phyloP scores from a whole-genome alignment of 2,113 vertebrate genomes.

The Lontra canadensis region DNA sequence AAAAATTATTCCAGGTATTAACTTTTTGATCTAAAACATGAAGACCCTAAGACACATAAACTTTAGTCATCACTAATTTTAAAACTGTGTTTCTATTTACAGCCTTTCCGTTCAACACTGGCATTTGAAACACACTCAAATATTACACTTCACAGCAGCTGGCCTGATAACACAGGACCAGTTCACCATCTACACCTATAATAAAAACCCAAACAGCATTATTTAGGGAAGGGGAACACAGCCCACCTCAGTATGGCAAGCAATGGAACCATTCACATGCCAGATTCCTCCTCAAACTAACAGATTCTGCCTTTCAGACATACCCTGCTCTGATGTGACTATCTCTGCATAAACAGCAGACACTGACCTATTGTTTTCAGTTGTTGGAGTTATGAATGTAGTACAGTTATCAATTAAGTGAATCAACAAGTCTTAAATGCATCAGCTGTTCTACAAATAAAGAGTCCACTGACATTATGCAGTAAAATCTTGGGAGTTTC shows the following conservation, averaged over 20 bases:
- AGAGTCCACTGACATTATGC: background rate
- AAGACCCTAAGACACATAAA: conserved; percentile 46
- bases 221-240: conserved; percentile 18
- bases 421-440: conserved; percentile 53
- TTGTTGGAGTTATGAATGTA: conserved; percentile 16
- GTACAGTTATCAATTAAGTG: conserved; percentile 62
- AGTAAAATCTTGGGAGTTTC: conserved; percentile 52
- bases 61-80: conserved; percentile 41
- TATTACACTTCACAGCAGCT: background rate
- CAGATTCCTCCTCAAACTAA: background rate
- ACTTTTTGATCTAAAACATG: conserved; percentile 30
- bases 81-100: conserved; percentile 19
- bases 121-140: conserved; percentile 51
- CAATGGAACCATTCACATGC: background rate
- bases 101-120: background rate
- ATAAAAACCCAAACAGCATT: background rate
- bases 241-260: background rate
- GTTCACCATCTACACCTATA: background rate
- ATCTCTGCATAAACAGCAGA: conserved; percentile 45
- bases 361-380: conserved; percentile 56
- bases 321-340: background rate
- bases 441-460: conserved; percentile 71
- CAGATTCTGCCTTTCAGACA: conserved; percentile 12
- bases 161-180: background rate
- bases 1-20: conserved; percentile 9